Conservation (phyloP, 2,113 vertebrate species). For the Pelecanus crispus region DNA sequence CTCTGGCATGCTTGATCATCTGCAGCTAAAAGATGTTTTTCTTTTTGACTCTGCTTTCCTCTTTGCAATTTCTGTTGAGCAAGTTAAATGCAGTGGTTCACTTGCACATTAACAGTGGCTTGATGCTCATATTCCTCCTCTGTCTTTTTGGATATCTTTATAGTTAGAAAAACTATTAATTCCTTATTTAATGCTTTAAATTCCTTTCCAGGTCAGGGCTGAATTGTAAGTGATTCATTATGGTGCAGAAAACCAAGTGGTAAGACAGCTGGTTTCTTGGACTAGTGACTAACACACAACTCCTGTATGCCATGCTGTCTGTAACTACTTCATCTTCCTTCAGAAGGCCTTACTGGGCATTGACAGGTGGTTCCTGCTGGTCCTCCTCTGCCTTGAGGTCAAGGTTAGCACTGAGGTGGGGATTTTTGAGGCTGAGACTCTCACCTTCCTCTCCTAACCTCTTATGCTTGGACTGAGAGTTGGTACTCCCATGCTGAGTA, state of each 20-base stretch:
- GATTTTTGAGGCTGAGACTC: neutral
- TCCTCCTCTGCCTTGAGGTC: neutral
- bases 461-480: neutral
- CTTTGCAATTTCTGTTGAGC: neutral
- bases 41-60: neutral
- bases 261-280: neutral
- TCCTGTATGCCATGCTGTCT: neutral
- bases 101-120: neutral
- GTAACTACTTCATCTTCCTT: neutral
- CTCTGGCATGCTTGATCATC: neutral
- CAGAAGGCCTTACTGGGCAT: neutral
- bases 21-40: neutral
- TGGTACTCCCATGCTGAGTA: neutral
- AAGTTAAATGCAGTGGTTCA: neutral
- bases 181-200: neutral
- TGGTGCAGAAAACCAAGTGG: neutral
- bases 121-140: neutral
- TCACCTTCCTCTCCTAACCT: neutral
- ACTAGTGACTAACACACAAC: neutral
- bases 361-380: neutral
- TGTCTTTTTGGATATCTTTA: neutral
- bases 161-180: neutral
- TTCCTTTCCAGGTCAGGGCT: neutral
- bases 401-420: neutral
- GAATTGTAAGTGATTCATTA: neutral